A percentile compares a stretch with the other conserved stretches of the same genome.
These are phyloP conservation scores for Anastrepha ludens DNA, from an alignment of 1,140 invertebrate species.

Conservation along the genomic window DNA sequence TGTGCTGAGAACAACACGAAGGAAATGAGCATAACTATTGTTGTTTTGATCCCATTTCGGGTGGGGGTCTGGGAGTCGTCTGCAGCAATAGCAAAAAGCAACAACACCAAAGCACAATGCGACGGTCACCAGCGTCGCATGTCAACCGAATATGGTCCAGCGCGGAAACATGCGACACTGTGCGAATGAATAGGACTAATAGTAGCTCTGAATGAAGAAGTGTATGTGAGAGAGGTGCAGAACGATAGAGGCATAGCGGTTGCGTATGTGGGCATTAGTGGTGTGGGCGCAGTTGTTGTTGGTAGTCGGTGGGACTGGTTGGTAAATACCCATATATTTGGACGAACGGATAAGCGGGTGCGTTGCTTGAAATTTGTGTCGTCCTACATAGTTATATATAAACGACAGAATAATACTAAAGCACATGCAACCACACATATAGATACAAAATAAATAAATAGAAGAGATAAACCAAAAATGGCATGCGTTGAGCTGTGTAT, in stretches of 20 bases:
- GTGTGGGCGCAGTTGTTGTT: not conserved
- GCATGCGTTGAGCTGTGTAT: not conserved
- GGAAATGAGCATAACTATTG: not conserved
- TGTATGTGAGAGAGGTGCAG: not conserved
- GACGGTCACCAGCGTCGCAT: constrained; percentile 56
- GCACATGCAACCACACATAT: not conserved
- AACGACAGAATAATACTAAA: not conserved
- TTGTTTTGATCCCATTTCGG: not conserved
- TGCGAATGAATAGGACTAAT: constrained; percentile 9
- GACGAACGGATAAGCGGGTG: constrained; percentile 20
- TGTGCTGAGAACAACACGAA: not conserved
- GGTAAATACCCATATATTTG: not conserved
- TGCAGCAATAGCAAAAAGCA: not conserved
- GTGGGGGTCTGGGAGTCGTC: not conserved
- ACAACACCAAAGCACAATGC: not conserved
- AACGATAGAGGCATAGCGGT: not conserved
- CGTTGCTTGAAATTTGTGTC: constrained; percentile 30
- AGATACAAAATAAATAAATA: not conserved
- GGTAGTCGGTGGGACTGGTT: not conserved
- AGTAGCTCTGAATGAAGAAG: not conserved
- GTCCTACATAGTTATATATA: constrained; percentile 8
- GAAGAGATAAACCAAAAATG: not conserved
- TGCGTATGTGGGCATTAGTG: not conserved
- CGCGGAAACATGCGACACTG: constrained; percentile 44
- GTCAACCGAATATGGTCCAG: constrained; percentile 56